Percentiles rank a stretch among this genome's conserved stretches.
phyloP scores from a whole-genome alignment of 2,797 vertebrate genomes.

The Pyrocephalus nanus region DNA sequence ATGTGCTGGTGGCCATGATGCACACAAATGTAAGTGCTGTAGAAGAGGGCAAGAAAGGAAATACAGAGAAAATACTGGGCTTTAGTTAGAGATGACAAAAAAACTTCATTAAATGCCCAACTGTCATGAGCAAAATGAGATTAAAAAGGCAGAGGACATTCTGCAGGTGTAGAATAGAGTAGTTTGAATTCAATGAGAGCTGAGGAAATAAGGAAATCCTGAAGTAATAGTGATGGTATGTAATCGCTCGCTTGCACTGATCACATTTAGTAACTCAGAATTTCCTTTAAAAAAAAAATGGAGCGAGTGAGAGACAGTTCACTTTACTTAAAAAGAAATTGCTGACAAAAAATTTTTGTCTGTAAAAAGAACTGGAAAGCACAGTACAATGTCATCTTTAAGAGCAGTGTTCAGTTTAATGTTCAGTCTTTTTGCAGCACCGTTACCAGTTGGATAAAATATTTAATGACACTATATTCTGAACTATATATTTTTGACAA shows the following conservation, averaged over 20 bases:
- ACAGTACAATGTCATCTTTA: neutral
- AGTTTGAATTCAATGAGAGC: neutral
- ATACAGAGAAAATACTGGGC: neutral
- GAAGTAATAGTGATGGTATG: neutral
- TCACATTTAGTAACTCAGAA: neutral
- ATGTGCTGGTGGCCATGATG: neutral
- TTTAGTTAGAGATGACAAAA: neutral
- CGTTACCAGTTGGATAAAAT: constrained; percentile 28
- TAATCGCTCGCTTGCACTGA: neutral
- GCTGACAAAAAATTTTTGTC: constrained; percentile 16
- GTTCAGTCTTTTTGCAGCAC: constrained; percentile 3
- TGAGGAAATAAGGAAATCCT: neutral
- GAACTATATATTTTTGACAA: constrained; percentile 48
- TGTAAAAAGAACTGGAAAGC: constrained; percentile 2
- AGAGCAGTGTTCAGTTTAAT: neutral
- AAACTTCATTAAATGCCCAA: neutral
- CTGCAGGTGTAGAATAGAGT: neutral
- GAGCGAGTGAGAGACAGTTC: neutral
- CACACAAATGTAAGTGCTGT: neutral
- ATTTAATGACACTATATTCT: constrained; percentile 40
- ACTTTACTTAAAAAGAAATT: neutral
- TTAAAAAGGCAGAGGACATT: neutral
- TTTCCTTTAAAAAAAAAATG: neutral
- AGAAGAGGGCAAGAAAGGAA: neutral
- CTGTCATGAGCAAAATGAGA: neutral